Evolutionary conservation across 2,113 vertebrate species (phyloP), one percentile per base, ranked within the genome.

Genomic region (Chiloscyllium plagiosum): DNA sequence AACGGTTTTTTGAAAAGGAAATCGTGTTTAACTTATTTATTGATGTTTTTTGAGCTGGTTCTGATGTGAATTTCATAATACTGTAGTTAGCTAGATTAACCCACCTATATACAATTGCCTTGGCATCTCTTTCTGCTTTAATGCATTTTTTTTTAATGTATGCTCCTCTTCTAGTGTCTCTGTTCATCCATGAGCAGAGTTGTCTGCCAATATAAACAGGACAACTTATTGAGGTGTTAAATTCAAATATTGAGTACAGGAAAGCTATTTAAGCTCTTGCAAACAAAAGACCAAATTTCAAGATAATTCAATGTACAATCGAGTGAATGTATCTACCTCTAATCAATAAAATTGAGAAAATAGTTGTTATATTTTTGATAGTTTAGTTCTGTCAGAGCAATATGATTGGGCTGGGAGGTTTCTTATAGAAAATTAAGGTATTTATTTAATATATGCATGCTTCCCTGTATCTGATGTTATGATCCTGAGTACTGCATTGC

Each of bases 111-210:
- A 24, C 70, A 29, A 19, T 72, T 29, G 72, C 6, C 72, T 33
- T 76, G 72, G 72, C 29, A 76, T 76, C 29, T 76, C 26, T 4
- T 80, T 47, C 15, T 37, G 29, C 12, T 0, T 61, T 95, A 70
- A 83, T 66, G 0, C 15, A 37, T 15, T 12, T 12, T 47, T 47
- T 47, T 0, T 0, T 0, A 94, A 96, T 2, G 96, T 26, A 5
- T 33, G 65, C 0, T 47, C 95, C 68, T 0, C 19, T 33, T 69
- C 86, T 56, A 83, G n/a, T 8, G 19, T 86, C 96, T 1, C 96
- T 87, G 96, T 95, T 97, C 26, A 29, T 33, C 29, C 1, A 13
- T 76, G 29, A n/a, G 72, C 72, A 76, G 72, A 72, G 70, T 26
- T 72, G 70, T 26, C 24, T 1, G 24, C 1, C 72, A 76, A 1